These are phyloP conservation scores for Melitaea athalia DNA, from an alignment of 2,888 invertebrate species.

Conservation along the genomic window DNA sequence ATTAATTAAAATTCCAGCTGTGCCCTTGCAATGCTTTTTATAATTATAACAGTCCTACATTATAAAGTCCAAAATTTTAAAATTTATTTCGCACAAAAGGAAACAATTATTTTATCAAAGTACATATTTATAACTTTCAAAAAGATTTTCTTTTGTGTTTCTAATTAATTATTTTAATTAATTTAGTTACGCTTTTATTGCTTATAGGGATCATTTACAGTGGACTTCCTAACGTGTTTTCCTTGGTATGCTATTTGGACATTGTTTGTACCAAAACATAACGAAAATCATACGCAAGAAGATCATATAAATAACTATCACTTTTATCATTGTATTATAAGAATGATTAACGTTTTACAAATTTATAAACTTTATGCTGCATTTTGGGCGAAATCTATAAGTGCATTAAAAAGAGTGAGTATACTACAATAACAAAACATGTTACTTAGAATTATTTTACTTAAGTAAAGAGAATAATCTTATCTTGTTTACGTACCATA, in stretches of 20 bases:
- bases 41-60: no score
- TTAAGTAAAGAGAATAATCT: no score
- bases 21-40: no score
- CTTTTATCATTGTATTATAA: slow-evolving; percentile 63
- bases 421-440: not conserved
- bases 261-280: slow-evolving; percentile 61
- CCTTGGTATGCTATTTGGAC: slow-evolving; percentile 73
- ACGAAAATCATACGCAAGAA: slow-evolving; percentile 58
- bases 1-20: no score
- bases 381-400: slow-evolving; percentile 71
- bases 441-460: no score
- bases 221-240: slow-evolving; percentile 73
- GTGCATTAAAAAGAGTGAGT: slow-evolving; percentile 68
- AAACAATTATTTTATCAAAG: not conserved
- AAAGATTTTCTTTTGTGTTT: no score
- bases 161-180: not conserved
- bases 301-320: slow-evolving; percentile 60
- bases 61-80: no score
- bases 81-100: no score
- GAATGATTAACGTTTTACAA: slow-evolving; percentile 71
- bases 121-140: not conserved
- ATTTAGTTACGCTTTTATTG: slow-evolving; percentile 26
- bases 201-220: slow-evolving; percentile 64
- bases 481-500: no score
- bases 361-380: slow-evolving; percentile 71